Percentiles rank a stretch among this genome's conserved stretches.
Conservation (phyloP, 2,113 vertebrate genomes). For the Varanus salvator region DNA sequence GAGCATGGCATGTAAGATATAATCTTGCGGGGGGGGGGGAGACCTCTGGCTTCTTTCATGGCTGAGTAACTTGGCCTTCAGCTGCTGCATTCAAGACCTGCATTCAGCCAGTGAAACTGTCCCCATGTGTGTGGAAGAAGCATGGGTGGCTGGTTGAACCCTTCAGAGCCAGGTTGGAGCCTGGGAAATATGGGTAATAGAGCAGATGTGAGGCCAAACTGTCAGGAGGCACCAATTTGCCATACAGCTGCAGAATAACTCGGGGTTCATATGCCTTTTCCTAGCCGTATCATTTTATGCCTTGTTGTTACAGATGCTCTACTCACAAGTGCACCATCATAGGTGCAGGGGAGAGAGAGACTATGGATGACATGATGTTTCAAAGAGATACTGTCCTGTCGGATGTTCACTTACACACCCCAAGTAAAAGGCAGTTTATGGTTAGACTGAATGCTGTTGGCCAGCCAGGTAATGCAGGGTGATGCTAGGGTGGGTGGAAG, state of each 20-base stretch:
- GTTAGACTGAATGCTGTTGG: conserved; percentile 83
- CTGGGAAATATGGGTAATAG: not conserved
- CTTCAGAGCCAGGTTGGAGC: not conserved
- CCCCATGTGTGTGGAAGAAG: too few species aligned
- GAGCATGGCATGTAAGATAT: not conserved
- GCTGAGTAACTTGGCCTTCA: not conserved
- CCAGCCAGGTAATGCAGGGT: conserved; percentile 83
- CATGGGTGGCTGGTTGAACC: not conserved
- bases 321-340: not conserved
- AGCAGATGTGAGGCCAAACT: not conserved
- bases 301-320: conserved; percentile 38
- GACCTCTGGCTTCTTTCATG: too few species aligned
- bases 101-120: not conserved
- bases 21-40: not conserved
- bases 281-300: not conserved
- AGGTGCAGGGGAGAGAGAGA: conserved; percentile 15
- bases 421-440: conserved; percentile 84
- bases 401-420: conserved; percentile 84
- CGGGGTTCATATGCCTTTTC: not conserved
- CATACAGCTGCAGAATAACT: not conserved
- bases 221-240: not conserved
- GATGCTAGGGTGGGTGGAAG: not conserved
- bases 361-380: conserved; percentile 84
- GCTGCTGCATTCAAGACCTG: not conserved
- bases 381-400: conserved; percentile 86